A percentile compares a stretch with the other conserved stretches of the same genome.
Evolutionary conservation across 2,797 vertebrate species (phyloP).

Genomic region (Myotis findleyi): DNA sequence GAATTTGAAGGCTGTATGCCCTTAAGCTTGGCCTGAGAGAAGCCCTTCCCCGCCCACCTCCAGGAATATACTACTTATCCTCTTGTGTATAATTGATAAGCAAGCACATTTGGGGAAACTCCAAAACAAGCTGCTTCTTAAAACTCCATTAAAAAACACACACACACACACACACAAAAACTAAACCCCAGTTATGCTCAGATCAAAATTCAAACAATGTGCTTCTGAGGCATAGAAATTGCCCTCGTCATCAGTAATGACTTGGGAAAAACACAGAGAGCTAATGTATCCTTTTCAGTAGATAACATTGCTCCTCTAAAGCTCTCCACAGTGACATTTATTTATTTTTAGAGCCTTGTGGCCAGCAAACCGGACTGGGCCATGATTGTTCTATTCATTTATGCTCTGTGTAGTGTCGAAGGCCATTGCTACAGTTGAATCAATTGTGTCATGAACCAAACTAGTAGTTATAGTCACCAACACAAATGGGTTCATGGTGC

Average conservation of each 20-base stretch:
- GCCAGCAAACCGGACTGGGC: conserved; percentile 7
- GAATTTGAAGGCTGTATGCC: neutral
- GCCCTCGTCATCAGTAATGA: conserved; percentile 40
- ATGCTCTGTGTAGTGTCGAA: conserved; percentile 3
- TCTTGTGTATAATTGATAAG: neutral
- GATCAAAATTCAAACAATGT: conserved; percentile 38
- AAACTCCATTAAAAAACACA: neutral
- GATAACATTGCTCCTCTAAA: conserved; percentile 58
- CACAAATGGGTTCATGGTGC: neutral
- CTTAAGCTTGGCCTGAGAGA: neutral
- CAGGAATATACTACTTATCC: neutral
- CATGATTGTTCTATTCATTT: conserved; percentile 52
- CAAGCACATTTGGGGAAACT: neutral
- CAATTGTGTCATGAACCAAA: conserved; percentile 22
- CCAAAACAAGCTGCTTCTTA: neutral
- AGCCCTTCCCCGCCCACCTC: neutral
- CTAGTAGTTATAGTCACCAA: neutral
- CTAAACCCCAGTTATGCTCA: neutral
- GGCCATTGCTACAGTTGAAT: conserved; percentile 22
- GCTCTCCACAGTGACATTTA: conserved; percentile 36
- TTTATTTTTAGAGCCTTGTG: conserved; percentile 74
- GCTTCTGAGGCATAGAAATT: conserved; percentile 11
- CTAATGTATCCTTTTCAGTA: conserved; percentile 60
- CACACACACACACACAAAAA: neutral
- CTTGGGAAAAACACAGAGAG: conserved; percentile 63